Percentiles rank a stretch among this genome's conserved stretches.
These are phyloP conservation scores for Desmophyllum pertusum DNA, from an alignment of 92 coral and sea anemone genomes.

Conservation along the genomic window DNA sequence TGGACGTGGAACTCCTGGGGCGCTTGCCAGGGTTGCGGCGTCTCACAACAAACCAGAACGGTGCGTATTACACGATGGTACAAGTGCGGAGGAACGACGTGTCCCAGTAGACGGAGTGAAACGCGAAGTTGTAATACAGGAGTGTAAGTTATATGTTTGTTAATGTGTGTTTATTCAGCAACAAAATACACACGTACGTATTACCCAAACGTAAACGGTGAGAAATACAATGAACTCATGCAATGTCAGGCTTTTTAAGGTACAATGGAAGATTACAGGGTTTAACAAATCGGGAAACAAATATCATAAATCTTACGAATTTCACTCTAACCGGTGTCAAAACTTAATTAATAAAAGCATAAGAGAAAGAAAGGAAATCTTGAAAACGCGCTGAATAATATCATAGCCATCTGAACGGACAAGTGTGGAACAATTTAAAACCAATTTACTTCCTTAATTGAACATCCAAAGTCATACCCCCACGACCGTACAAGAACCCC, in stretches of 20 bases:
- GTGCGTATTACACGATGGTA: conserved; percentile 33
- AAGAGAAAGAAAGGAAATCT: neutral
- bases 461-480: too few relatives aligned
- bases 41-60: conserved; percentile 40
- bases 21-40: conserved; percentile 52
- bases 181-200: too few relatives aligned
- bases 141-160: conserved; percentile 49
- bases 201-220: too few relatives aligned
- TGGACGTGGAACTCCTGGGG: conserved; percentile 59
- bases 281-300: too few relatives aligned
- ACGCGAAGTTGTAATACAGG: conserved; percentile 71
- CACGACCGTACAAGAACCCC: neutral
- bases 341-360: too few relatives aligned
- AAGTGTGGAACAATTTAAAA: neutral
- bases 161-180: too few relatives aligned
- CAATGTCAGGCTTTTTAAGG: too few relatives aligned
- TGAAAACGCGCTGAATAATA: neutral
- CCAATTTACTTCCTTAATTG: neutral
- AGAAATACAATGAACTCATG: too few relatives aligned
- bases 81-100: conserved; percentile 41
- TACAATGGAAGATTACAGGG: too few relatives aligned
- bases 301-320: neutral
- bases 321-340: neutral
- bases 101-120: conserved; percentile 50
- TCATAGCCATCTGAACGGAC: neutral